phyloP scores from a whole-genome alignment of 2,888 invertebrate species.

The Lydus trimaculatus region DNA sequence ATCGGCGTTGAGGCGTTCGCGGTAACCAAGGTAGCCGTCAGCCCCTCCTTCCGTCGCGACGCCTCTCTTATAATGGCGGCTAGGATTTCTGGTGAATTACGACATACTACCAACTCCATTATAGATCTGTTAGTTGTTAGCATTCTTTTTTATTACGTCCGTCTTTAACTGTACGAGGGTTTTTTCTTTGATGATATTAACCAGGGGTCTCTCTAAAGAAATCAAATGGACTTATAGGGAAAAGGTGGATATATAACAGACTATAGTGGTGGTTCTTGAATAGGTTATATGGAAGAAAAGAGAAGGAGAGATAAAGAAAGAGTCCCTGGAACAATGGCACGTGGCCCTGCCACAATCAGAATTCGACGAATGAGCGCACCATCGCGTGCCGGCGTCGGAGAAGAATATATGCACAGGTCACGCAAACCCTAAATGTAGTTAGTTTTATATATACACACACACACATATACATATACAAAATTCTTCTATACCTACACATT shows the following conservation, averaged over 20 bases:
- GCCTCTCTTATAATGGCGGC: conserved; percentile 40
- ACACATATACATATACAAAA: conserved; percentile 13
- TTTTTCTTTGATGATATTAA: neutral
- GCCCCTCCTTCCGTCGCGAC: conserved; percentile 43
- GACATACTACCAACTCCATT: conserved; percentile 8
- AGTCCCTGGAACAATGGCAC: conserved; percentile 51
- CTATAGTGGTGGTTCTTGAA: conserved; percentile 3
- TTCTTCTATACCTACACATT: conserved; percentile 13
- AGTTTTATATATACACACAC: conserved; percentile 37
- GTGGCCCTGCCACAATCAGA: conserved; percentile 56
- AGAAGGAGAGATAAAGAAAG: conserved; percentile 16
- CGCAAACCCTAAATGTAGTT: conserved; percentile 56
- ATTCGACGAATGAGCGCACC: conserved; percentile 54
- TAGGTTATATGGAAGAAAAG: conserved; percentile 3
- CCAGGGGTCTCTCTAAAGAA: conserved; percentile 14
- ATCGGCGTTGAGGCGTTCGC: conserved; percentile 31
- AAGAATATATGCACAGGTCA: conserved; percentile 55
- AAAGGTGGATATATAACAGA: too few species aligned
- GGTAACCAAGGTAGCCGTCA: conserved; percentile 37
- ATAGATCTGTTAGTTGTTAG: neutral
- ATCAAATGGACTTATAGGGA: conserved; percentile 17
- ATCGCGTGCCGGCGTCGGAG: conserved; percentile 53
- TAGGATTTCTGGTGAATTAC: conserved; percentile 19
- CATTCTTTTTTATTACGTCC: neutral
- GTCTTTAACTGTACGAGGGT: conserved; percentile 6